Evolutionary conservation across 2,888 invertebrate species (phyloP).

Genomic region (Hartigia nigra): DNA sequence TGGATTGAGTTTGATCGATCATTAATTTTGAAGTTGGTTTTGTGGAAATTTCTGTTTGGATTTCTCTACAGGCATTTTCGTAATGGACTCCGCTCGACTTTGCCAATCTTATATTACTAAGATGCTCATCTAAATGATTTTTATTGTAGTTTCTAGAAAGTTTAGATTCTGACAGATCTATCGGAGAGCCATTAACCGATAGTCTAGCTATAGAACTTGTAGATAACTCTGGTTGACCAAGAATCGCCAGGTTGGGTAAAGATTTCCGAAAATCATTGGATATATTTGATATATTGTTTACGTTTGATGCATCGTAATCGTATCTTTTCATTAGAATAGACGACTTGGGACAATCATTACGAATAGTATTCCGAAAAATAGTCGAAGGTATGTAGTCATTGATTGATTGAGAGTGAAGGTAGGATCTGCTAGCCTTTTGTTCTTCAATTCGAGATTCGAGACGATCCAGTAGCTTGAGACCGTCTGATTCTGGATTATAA

Average conservation of each 20-base stretch:
- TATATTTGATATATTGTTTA: neutral
- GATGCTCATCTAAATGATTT: neutral
- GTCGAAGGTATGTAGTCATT: neutral
- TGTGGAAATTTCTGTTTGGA: neutral
- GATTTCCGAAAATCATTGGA: constrained; percentile 27
- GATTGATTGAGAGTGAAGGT: neutral
- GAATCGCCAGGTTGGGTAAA: constrained; percentile 32
- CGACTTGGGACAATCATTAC: neutral
- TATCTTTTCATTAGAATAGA: neutral
- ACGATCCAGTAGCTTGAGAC: constrained; percentile 19
- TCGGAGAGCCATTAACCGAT: constrained; percentile 32
- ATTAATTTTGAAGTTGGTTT: neutral
- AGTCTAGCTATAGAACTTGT: constrained; percentile 27
- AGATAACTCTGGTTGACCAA: neutral
- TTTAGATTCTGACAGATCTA: constrained; percentile 15
- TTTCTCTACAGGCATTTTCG: neutral
- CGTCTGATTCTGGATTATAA: constrained; percentile 19
- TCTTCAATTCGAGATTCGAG: constrained; percentile 29
- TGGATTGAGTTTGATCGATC: neutral
- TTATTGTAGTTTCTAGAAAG: neutral
- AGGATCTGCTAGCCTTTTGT: constrained; percentile 14
- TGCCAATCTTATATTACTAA: neutral
- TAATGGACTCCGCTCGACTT: neutral
- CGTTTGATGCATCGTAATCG: neutral
- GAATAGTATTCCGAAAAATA: neutral